Base-by-base conservation (phyloP, 2,888 invertebrate genomes). In the Anoncus sp. region DNA sequence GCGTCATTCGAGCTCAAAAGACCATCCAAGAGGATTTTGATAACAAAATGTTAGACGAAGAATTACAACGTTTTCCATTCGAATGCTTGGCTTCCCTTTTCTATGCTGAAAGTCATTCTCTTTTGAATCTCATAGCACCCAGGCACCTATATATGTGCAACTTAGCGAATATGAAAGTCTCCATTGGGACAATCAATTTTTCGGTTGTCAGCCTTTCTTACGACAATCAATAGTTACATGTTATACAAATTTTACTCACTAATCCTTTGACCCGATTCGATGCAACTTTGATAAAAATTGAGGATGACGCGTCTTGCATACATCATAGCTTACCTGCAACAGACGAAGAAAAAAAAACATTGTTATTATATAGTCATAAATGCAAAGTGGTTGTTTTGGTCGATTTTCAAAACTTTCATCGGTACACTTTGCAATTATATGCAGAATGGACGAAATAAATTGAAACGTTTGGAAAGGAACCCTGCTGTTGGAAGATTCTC, bases 301-400 rank as follows among this genome's bases (percentile, higher is more conserved):
- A 71, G 22, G 20, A 53, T 12, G 71, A 63, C 53, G 12, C 12
- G 49, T 31, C 22, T 24, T 59, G 53, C 47, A 62, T 75, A 67
- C 20, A 43, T 70, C 51, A 43, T 59, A 57, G 69, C 80, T 80
- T 78, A 80, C 80, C 78, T 80, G 75, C 22, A 80, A 80, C 78
- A 78, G 31, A 75, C 16, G 47, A 72, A 59, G 55, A 60, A 40
- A 31, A 55, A 62, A 18, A 35, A 67, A 67, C 51, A 73, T 24
- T 20, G n/a, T n/a, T n/a, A n/a, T n/a, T n/a, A n/a, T n/a, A n/a
- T n/a, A n/a, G n/a, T n/a, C n/a, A n/a, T n/a, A n/a, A n/a, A n/a
- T n/a, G n/a, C 31, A 31, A 31, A 31, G 65, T 55, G n/a, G n/a
- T 18, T 53, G 10, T 12, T 20, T 20, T 27, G 14, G 24, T 66